A percentile compares a stretch with the other conserved stretches of the same genome.
These are phyloP conservation scores for Ditylenchus dipsaci DNA, from an alignment of 1,140 invertebrate genomes.

Conservation along the genomic window DNA sequence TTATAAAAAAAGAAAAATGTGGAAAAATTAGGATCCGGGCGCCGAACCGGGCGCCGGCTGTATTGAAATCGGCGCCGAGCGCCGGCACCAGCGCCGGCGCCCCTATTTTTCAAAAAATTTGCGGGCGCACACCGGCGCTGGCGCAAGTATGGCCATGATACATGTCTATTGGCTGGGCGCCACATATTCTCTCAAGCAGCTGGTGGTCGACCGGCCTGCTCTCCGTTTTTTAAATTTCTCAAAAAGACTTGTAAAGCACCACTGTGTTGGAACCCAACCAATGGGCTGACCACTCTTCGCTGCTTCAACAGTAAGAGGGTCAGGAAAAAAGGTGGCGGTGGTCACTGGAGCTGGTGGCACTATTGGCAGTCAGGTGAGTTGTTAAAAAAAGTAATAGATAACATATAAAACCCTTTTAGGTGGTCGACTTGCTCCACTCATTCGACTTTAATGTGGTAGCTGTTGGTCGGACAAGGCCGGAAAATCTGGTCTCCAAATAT, in stretches of 20 bases:
- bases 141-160: no score
- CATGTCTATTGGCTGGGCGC: constrained; percentile 1
- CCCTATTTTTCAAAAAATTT: no score
- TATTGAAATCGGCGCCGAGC: no score
- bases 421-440: neutral
- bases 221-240: neutral
- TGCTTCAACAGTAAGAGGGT: neutral
- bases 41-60: no score
- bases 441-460: neutral
- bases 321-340: neutral
- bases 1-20: no score
- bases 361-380: neutral
- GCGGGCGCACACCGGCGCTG: no score
- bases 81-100: no score
- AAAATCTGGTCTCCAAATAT: neutral
- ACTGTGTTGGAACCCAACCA: neutral
- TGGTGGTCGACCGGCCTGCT: neutral
- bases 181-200: neutral
- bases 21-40: no score
- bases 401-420: neutral
- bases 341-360: neutral
- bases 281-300: neutral
- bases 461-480: neutral
- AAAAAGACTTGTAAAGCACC: neutral
- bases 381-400: neutral